Evolutionary conservation across 2,888 invertebrate species (phyloP).

Genomic region (Terebella lapidaria): DNA sequence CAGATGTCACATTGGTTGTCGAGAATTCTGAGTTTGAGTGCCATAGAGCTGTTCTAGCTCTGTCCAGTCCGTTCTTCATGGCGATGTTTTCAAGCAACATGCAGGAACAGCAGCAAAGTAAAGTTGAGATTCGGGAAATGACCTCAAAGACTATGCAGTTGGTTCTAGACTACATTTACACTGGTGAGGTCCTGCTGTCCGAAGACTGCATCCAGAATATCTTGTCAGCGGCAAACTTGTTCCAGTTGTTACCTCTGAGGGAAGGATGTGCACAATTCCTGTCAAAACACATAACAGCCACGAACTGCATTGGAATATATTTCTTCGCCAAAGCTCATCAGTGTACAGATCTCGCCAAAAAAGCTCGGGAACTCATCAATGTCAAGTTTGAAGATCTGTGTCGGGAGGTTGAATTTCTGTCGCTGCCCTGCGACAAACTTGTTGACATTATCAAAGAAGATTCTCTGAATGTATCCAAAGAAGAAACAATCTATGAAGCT

Average conservation of each 20-base stretch:
- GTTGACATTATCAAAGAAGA: conserved; percentile 46
- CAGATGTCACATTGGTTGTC: conserved; percentile 40
- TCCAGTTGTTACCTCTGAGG: conserved; percentile 43
- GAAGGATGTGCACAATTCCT: conserved; percentile 49
- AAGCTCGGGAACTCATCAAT: conserved; percentile 37
- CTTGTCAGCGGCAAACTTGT: conserved; percentile 48
- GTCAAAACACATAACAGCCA: conserved; percentile 44
- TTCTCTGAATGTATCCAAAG: conserved; percentile 39
- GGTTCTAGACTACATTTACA: conserved; percentile 49
- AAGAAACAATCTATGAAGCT: conserved; percentile 46
- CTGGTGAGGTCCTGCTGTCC: conserved; percentile 36
- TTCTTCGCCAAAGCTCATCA: conserved; percentile 50
- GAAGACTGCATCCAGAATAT: conserved; percentile 47
- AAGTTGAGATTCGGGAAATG: conserved; percentile 41
- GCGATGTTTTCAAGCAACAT: conserved; percentile 46
- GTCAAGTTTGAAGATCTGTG: conserved; percentile 27
- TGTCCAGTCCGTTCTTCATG: conserved; percentile 49
- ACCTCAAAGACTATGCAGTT: conserved; percentile 39
- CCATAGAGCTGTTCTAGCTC: conserved; percentile 46
- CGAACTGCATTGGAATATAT: conserved; percentile 48
- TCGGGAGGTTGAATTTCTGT: conserved; percentile 42
- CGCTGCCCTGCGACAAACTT: conserved; percentile 44
- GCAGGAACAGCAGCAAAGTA: conserved; percentile 40
- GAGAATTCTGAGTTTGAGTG: conserved; percentile 40
- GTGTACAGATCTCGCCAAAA: conserved; percentile 35